phyloP scores from a whole-genome alignment of 1,140 invertebrate species.

The Sitobion miscanthi region DNA sequence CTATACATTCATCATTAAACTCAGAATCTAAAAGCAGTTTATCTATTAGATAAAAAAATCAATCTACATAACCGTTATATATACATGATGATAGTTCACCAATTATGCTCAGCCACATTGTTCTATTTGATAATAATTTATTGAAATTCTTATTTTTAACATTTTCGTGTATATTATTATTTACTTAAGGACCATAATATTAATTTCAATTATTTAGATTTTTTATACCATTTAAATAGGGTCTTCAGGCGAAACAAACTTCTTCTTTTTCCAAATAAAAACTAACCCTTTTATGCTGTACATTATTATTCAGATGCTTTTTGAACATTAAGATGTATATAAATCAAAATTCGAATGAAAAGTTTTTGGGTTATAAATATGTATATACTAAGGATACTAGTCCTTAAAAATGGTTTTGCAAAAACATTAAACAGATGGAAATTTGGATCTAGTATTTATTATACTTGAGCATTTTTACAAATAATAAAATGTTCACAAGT shows the following conservation, averaged over 20 bases:
- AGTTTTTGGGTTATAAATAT: neutral
- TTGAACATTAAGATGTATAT: neutral
- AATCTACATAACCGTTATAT: neutral
- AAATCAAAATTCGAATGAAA: neutral
- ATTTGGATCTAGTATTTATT: neutral
- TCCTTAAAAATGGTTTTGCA: neutral
- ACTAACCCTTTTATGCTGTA: neutral
- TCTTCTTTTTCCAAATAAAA: neutral
- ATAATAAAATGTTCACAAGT: too few relatives aligned
- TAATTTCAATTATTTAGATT: neutral
- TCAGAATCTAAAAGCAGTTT: too few relatives aligned
- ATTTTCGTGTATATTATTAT: neutral
- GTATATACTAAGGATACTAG: too few relatives aligned
- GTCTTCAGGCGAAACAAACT: too few relatives aligned
- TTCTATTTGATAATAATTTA: neutral
- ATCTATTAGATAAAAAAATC: too few relatives aligned
- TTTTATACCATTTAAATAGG: neutral
- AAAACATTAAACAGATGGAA: neutral
- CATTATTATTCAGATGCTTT: neutral
- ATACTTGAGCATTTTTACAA: neutral
- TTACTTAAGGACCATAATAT: neutral
- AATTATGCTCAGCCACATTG: neutral
- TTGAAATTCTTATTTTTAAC: neutral
- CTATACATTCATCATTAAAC: too few relatives aligned
- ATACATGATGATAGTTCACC: neutral